Evolutionary conservation across 1,140 invertebrate species (phyloP).

Genomic region (Euura saliciscinereae): DNA sequence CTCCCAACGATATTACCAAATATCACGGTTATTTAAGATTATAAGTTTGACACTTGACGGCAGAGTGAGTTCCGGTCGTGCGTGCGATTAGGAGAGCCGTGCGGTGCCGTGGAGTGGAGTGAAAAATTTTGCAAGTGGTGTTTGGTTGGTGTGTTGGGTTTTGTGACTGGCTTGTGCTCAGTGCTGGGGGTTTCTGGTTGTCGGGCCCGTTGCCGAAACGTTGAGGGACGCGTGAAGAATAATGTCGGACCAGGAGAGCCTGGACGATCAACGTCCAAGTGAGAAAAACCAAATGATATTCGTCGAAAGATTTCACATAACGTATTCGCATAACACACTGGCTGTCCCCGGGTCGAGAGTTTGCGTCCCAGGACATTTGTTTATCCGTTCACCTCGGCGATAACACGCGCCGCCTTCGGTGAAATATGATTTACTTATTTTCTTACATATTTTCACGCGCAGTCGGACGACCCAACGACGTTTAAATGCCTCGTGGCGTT

Average conservation of each 20-base stretch:
- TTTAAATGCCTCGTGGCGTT: constrained; percentile 36
- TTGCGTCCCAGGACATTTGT: not conserved
- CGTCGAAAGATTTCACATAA: not conserved
- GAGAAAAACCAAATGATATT: constrained; percentile 34
- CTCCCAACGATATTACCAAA: not conserved
- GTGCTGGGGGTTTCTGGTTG: constrained; percentile 35
- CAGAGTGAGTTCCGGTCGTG: constrained; percentile 6
- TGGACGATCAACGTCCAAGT: constrained; percentile 66
- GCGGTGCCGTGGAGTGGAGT: constrained; percentile 9
- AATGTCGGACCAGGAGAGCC: constrained; percentile 67
- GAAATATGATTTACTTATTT: not conserved
- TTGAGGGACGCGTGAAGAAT: constrained; percentile 40
- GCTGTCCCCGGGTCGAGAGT: not conserved
- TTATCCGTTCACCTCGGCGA: not conserved
- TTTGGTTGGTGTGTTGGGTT: constrained; percentile 29
- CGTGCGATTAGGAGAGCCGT: constrained; percentile 1
- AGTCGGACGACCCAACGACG: not conserved
- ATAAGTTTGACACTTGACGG: constrained; percentile 7
- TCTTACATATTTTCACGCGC: not conserved
- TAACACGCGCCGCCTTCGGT: not conserved
- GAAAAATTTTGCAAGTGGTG: constrained; percentile 14
- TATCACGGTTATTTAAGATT: not conserved
- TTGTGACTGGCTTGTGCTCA: constrained; percentile 27
- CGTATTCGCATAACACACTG: not conserved
- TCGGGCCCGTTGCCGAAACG: constrained; percentile 33